phyloP scores from a whole-genome alignment of 2,888 invertebrate genomes.

The Trichogramma dendrolimi region DNA sequence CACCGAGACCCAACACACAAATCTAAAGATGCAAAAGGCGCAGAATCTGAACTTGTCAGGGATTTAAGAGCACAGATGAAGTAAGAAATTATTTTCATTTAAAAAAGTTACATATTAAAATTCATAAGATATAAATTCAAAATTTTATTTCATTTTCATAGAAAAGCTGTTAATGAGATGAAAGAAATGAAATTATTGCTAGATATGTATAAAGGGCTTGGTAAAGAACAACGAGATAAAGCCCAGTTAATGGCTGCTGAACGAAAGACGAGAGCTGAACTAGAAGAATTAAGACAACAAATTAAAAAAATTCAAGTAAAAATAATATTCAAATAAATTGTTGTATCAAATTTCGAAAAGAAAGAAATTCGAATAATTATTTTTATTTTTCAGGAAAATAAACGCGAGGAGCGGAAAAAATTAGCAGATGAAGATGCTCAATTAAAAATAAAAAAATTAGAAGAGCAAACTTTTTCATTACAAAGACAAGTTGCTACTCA shows the following conservation, averaged over 20 bases:
- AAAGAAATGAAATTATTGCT: slow-evolving; percentile 90
- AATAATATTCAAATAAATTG: slow-evolving; percentile 4
- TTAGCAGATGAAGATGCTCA: slow-evolving; percentile 92
- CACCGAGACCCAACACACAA: slow-evolving; percentile 59
- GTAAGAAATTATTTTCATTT: slow-evolving; percentile 55
- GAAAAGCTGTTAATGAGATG: slow-evolving; percentile 88
- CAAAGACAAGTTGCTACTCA: slow-evolving; percentile 86
- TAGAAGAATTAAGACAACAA: slow-evolving; percentile 82
- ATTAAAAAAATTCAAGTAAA: slow-evolving; percentile 77
- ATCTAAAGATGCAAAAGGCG: slow-evolving; percentile 62
- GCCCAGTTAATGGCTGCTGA: slow-evolving; percentile 94
- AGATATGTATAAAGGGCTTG: slow-evolving; percentile 97
- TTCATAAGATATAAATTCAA: background rate
- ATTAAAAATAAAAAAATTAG: slow-evolving; percentile 87
- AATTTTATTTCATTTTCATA: slow-evolving; percentile 45
- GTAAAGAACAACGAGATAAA: slow-evolving; percentile 94
- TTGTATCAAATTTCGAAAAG: background rate
- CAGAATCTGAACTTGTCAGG: slow-evolving; percentile 73
- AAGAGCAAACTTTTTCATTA: slow-evolving; percentile 87
- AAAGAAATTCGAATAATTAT: background rate
- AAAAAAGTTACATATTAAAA: background rate
- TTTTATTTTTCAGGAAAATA: slow-evolving; percentile 66
- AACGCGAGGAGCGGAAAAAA: slow-evolving; percentile 84
- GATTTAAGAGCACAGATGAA: slow-evolving; percentile 90
- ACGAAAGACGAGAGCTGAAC: slow-evolving; percentile 82